Conservation (phyloP, 2,888 invertebrate species). For the Frankliniella fusca region DNA sequence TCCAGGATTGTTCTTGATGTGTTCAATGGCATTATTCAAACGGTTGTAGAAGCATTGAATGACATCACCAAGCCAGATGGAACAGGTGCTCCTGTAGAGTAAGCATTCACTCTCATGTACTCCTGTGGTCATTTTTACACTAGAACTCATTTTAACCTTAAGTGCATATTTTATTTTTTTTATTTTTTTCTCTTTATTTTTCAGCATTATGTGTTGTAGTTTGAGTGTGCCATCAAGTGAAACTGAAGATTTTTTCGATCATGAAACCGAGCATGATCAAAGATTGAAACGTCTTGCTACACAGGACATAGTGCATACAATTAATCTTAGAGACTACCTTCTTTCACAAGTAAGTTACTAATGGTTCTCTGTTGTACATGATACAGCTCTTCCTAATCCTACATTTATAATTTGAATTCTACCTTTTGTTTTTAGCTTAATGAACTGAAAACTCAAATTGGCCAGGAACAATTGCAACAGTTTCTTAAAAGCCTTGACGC, state of each 20-base stretch:
- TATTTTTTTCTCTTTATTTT: no score
- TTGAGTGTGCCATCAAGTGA: constrained; percentile 51
- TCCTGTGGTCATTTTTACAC: no score
- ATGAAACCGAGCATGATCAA: constrained; percentile 70
- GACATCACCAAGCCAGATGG: constrained; percentile 73
- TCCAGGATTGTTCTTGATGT: constrained; percentile 66
- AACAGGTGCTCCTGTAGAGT: constrained; percentile 58
- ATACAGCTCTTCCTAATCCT: constrained; percentile 31
- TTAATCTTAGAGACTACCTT: constrained; percentile 67
- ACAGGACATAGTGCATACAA: constrained; percentile 74
- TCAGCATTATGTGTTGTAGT: constrained; percentile 45
- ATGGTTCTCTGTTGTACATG: constrained; percentile 28
- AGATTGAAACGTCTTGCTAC: constrained; percentile 64
- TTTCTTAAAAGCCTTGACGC: constrained; percentile 68
- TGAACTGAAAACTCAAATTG: constrained; percentile 68
- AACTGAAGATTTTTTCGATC: constrained; percentile 51
- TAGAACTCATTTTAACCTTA: neutral
- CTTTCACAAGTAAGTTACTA: constrained; percentile 60
- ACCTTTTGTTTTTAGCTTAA: constrained; percentile 54
- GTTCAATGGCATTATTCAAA: constrained; percentile 67
- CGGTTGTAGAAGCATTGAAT: constrained; percentile 71
- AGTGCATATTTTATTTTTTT: no score
- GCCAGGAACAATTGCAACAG: constrained; percentile 68
- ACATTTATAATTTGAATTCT: constrained; percentile 27
- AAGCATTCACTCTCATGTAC: constrained; percentile 39